phyloP scores from a whole-genome alignment of 2,888 invertebrate genomes.

The Tenthredo notha region DNA sequence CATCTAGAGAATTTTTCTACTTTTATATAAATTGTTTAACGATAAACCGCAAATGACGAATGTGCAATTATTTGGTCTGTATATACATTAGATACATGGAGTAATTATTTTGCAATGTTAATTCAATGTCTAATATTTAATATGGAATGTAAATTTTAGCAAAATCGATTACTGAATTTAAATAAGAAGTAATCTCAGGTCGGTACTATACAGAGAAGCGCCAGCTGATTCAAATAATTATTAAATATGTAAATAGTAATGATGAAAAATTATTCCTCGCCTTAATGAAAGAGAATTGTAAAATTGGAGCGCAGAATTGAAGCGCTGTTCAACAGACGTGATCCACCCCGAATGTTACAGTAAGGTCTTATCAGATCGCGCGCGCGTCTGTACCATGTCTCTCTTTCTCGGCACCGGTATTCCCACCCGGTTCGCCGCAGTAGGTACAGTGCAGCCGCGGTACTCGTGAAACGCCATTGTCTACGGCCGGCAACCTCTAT shows the following conservation, averaged over 20 bases:
- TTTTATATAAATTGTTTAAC: background rate
- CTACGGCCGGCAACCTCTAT: slow-evolving; percentile 54
- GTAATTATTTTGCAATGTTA: too few species aligned
- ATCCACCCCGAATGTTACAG: slow-evolving; percentile 46
- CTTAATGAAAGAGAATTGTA: slow-evolving; percentile 3
- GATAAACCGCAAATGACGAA: background rate
- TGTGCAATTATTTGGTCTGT: background rate
- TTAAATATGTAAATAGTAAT: background rate
- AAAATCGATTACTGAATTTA: background rate
- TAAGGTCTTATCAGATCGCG: slow-evolving; percentile 47
- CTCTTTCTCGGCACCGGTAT: slow-evolving; percentile 33
- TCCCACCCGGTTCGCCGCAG: slow-evolving; percentile 13
- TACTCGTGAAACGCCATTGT: slow-evolving; percentile 55
- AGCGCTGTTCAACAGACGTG: slow-evolving; percentile 41
- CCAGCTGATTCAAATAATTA: background rate
- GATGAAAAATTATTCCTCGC: background rate
- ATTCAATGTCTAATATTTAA: background rate
- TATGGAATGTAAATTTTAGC: background rate
- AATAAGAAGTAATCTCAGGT: background rate
- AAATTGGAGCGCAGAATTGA: slow-evolving; percentile 24
- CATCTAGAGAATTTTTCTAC: background rate
- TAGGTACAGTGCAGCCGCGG: slow-evolving; percentile 37
- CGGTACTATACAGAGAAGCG: background rate
- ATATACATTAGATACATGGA: background rate
- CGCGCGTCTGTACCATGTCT: slow-evolving; percentile 48